phyloP scores from a whole-genome alignment of 2,113 vertebrate species.

The Festucalex cinctus region DNA sequence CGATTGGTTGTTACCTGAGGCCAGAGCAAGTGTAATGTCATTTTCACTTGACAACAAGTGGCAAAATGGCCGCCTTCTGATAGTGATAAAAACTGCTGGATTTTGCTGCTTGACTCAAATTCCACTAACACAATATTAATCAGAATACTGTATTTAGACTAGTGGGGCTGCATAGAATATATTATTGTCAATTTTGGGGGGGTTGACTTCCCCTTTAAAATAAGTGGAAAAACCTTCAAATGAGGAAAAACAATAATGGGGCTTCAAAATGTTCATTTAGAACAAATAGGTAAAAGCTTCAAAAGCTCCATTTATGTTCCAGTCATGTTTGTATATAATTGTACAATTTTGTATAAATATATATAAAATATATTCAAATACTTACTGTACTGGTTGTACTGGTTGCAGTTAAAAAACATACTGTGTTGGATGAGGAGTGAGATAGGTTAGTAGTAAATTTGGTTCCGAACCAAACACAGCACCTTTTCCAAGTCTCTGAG shows the following conservation, averaged over 20 bases:
- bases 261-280: conserved; percentile 27
- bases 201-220: no score
- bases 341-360: conserved; percentile 69
- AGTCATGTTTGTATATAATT: conserved; percentile 62
- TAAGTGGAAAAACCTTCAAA: not conserved
- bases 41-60: no score
- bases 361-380: conserved; percentile 41
- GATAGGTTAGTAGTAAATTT: conserved; percentile 34
- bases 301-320: conserved; percentile 53
- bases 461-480: conserved; percentile 58
- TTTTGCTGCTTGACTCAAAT: no score
- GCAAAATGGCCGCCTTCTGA: no score
- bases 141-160: no score
- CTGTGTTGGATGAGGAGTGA: conserved; percentile 44
- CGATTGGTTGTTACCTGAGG: no score
- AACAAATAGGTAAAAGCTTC: conserved; percentile 58
- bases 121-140: no score
- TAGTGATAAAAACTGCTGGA: no score
- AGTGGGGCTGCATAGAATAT: no score
- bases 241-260: conserved; percentile 11
- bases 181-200: no score
- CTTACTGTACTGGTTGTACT: conserved; percentile 40
- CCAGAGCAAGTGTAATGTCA: no score
- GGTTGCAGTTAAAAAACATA: conserved; percentile 58
- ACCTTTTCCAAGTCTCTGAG: conserved; percentile 37